These are phyloP conservation scores for Papilio polyxenes DNA, from an alignment of 1,140 invertebrate species.

Conservation along the genomic window DNA sequence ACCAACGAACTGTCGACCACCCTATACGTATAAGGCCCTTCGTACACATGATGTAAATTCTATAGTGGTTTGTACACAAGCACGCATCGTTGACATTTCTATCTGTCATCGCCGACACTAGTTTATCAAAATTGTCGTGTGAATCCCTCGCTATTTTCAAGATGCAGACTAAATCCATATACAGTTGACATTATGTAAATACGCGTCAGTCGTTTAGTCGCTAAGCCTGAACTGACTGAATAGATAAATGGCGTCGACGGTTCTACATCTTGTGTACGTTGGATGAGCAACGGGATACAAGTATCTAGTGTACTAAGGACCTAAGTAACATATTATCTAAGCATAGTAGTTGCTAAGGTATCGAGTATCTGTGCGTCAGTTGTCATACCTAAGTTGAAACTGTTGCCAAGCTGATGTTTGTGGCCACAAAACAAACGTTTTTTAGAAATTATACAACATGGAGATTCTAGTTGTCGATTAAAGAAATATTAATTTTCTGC, in stretches of 20 bases:
- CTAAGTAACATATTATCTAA: background rate
- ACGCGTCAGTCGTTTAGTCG: too few relatives aligned
- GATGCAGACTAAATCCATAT: too few relatives aligned
- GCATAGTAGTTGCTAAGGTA: constrained; percentile 33
- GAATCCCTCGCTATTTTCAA: too few relatives aligned
- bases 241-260: too few relatives aligned
- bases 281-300: background rate
- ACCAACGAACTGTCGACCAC: background rate
- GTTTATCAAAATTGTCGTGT: too few relatives aligned
- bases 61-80: too few relatives aligned
- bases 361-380: constrained; percentile 41
- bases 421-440: constrained; percentile 39
- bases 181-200: too few relatives aligned
- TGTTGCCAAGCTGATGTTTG: constrained; percentile 47
- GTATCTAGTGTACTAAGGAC: background rate
- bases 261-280: background rate
- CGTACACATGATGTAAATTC: too few relatives aligned
- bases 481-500: background rate
- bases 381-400: constrained; percentile 46
- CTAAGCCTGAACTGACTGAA: too few relatives aligned
- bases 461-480: background rate
- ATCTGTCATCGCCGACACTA: too few relatives aligned
- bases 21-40: background rate
- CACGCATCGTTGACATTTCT: too few relatives aligned
- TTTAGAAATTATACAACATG: background rate